phyloP scores from a whole-genome alignment of 2,797 vertebrate genomes.

The Myripristis jacobus region DNA sequence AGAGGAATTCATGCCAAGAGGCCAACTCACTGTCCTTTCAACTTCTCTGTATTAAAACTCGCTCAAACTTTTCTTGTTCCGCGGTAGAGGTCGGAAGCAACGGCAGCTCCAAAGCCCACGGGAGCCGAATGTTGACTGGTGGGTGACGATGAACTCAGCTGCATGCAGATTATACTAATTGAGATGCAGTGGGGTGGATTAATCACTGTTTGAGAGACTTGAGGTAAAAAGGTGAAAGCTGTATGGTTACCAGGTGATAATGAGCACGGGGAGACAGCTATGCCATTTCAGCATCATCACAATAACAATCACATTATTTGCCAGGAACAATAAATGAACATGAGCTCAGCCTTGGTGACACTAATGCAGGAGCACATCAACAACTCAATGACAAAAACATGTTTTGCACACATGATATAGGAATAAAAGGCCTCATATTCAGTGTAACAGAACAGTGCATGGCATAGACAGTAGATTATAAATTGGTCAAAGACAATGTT shows the following conservation, averaged over 20 bases:
- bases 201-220: slow-evolving; percentile 41
- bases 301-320: slow-evolving; percentile 11
- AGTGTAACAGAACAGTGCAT: background rate
- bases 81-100: slow-evolving; percentile 25
- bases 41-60: slow-evolving; percentile 22
- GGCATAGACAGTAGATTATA: too few relatives aligned
- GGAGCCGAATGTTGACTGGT: slow-evolving; percentile 22
- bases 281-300: slow-evolving; percentile 12
- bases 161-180: slow-evolving; percentile 53
- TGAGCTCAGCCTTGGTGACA: slow-evolving; percentile 1
- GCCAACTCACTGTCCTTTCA: background rate
- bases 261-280: slow-evolving; percentile 22
- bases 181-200: slow-evolving; percentile 32
- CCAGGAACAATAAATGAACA: slow-evolving; percentile 19
- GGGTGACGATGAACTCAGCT: slow-evolving; percentile 43
- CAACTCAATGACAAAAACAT: too few relatives aligned
- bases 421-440: background rate
- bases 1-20: slow-evolving; percentile 21
- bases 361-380: too few relatives aligned
- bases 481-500: too few relatives aligned
- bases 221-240: slow-evolving; percentile 39
- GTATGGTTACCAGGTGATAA: slow-evolving; percentile 30
- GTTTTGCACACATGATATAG: background rate
- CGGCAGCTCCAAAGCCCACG: slow-evolving; percentile 7
- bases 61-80: slow-evolving; percentile 16